A percentile compares a stretch with the other conserved stretches of the same genome.
These are phyloP conservation scores for Casuarius casuarius DNA, from an alignment of 2,113 vertebrate species.

Conservation along the genomic window DNA sequence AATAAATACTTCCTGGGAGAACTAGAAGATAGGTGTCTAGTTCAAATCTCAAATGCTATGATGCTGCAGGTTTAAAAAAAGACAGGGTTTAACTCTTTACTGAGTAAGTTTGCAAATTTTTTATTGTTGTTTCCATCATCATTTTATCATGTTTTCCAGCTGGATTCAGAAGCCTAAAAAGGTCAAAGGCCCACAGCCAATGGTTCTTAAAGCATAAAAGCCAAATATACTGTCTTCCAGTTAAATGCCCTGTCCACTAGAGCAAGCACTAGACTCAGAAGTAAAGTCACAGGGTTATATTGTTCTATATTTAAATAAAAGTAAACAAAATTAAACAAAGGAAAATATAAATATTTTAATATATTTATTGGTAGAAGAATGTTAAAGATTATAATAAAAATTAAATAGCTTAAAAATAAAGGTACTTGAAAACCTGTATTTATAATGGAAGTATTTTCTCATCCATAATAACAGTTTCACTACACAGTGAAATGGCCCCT, in stretches of 20 bases:
- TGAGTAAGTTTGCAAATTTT: background rate
- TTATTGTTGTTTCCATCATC: background rate
- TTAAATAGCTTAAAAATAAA: background rate
- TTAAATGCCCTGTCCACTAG: background rate
- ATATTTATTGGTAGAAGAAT: background rate
- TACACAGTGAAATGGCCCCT: background rate
- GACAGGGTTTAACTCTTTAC: background rate
- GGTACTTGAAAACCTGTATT: background rate
- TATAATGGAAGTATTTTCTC: constrained; percentile 10
- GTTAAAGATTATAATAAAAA: background rate
- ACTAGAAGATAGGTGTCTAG: background rate
- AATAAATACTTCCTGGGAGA: background rate
- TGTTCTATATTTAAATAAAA: background rate
- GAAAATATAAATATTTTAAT: background rate
- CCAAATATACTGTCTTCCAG: background rate
- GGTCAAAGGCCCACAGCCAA: background rate
- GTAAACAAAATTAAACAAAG: background rate
- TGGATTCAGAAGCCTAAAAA: background rate
- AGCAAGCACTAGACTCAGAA: background rate
- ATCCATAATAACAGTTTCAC: background rate
- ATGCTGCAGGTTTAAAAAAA: background rate
- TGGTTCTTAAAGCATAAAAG: background rate
- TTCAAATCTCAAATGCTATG: background rate
- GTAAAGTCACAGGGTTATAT: background rate
- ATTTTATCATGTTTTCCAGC: background rate